A percentile compares a stretch with the other conserved stretches of the same genome.
These are phyloP conservation scores for Brachylomia viminalis DNA, from an alignment of 2,888 invertebrate genomes.

Conservation along the genomic window DNA sequence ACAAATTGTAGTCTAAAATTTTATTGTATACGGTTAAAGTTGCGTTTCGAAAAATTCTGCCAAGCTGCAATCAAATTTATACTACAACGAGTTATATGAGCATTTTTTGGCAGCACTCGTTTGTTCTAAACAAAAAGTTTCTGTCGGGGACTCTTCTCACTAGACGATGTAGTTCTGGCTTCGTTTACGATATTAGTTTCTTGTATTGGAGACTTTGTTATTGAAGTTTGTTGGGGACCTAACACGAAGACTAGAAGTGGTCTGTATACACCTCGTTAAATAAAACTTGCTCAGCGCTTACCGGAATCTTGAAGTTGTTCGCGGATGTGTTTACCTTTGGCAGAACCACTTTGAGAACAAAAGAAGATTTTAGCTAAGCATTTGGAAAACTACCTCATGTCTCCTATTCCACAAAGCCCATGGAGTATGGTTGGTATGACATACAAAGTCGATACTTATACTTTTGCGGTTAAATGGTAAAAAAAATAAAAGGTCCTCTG, in stretches of 20 bases:
- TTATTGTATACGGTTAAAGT: constrained; percentile 22
- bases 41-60: constrained; percentile 47
- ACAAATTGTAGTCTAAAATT: constrained; percentile 13
- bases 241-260: constrained; percentile 22
- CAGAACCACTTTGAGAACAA: neutral
- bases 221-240: constrained; percentile 16
- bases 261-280: constrained; percentile 32
- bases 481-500: neutral
- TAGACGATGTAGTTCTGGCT: constrained; percentile 33
- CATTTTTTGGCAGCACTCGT: constrained; percentile 68
- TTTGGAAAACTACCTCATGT: neutral
- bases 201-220: constrained; percentile 17
- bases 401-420: neutral
- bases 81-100: constrained; percentile 61
- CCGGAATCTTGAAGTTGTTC: constrained; percentile 8
- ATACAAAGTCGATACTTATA: neutral
- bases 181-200: constrained; percentile 40
- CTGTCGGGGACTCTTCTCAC: constrained; percentile 54
- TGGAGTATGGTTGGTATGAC: neutral
- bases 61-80: constrained; percentile 66
- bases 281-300: constrained; percentile 39
- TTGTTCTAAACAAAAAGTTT: constrained; percentile 63
- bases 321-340: constrained; percentile 15
- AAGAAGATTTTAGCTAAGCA: neutral
- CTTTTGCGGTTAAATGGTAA: neutral